Conservation (phyloP, 2,797 vertebrate species). For the Ispidina picta region DNA sequence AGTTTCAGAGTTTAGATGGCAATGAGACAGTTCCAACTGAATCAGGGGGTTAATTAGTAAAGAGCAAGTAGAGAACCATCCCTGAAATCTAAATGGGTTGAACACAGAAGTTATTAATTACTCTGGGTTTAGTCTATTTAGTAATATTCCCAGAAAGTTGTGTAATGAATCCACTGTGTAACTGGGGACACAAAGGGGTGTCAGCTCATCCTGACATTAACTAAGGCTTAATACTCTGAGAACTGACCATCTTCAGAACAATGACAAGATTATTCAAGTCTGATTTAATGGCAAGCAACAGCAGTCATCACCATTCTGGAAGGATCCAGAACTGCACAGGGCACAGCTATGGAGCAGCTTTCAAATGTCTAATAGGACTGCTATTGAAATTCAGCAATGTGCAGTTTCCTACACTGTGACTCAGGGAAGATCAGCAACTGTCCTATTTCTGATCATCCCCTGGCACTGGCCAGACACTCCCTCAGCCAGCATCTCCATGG, state of each 20-base stretch:
- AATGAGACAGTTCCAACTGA: neutral
- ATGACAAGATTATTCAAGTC: neutral
- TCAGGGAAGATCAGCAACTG: neutral
- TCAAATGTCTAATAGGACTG: neutral
- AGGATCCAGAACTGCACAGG: neutral
- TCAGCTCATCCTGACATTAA: neutral
- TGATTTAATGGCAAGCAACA: slow-evolving; percentile 4
- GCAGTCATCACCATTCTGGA: neutral
- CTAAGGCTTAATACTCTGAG: neutral
- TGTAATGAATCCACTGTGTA: neutral
- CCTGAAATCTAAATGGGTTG: neutral
- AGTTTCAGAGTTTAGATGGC: neutral
- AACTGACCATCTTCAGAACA: neutral
- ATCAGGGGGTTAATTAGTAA: neutral
- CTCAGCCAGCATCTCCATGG: neutral
- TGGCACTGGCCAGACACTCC: neutral
- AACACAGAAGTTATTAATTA: neutral
- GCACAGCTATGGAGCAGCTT: neutral
- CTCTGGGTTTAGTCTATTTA: neutral
- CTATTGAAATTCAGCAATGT: slow-evolving; percentile 31
- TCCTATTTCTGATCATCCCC: slow-evolving; percentile 14
- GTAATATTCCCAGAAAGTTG: neutral
- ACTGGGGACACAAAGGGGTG: neutral
- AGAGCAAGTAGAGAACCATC: neutral
- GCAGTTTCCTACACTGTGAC: slow-evolving; percentile 30